phyloP scores from a whole-genome alignment of 2,888 invertebrate genomes.

The Sialis fuliginosa region DNA sequence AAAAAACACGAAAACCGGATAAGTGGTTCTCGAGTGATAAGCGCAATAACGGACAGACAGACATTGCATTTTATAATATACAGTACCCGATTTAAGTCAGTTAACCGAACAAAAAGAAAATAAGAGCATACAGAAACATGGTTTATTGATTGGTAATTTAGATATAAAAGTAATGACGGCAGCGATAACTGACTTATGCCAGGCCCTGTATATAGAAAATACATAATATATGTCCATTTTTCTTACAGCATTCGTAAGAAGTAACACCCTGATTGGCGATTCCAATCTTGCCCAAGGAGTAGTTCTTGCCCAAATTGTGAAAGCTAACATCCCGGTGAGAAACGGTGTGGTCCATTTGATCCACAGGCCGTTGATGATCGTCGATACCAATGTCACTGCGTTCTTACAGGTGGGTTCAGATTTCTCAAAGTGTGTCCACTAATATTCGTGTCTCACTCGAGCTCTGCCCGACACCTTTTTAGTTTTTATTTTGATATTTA shows the following conservation, averaged over 20 bases:
- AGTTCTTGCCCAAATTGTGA: conserved; percentile 72
- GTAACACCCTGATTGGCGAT: conserved; percentile 65
- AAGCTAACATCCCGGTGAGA: conserved; percentile 78
- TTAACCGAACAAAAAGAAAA: too few species aligned
- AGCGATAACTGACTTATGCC: too few species aligned
- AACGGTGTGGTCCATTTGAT: conserved; percentile 90
- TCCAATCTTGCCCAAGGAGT: conserved; percentile 63
- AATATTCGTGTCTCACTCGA: neutral
- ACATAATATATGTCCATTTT: too few species aligned
- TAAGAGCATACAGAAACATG: too few species aligned
- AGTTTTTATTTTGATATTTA: neutral
- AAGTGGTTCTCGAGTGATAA: too few species aligned
- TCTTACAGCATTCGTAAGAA: conserved; percentile 62
- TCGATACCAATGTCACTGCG: conserved; percentile 72
- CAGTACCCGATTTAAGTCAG: too few species aligned
- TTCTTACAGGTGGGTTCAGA: conserved; percentile 58
- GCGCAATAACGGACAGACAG: too few species aligned
- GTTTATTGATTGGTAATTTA: too few species aligned
- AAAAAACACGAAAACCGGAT: too few species aligned
- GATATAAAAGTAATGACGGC: too few species aligned
- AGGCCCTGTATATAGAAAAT: too few species aligned
- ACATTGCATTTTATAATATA: too few species aligned
- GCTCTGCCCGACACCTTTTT: neutral
- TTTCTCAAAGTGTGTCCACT: neutral
- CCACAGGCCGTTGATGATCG: conserved; percentile 78